These are phyloP conservation scores for Alosa alosa DNA, from an alignment of 2,113 vertebrate genomes.

Conservation along the genomic window DNA sequence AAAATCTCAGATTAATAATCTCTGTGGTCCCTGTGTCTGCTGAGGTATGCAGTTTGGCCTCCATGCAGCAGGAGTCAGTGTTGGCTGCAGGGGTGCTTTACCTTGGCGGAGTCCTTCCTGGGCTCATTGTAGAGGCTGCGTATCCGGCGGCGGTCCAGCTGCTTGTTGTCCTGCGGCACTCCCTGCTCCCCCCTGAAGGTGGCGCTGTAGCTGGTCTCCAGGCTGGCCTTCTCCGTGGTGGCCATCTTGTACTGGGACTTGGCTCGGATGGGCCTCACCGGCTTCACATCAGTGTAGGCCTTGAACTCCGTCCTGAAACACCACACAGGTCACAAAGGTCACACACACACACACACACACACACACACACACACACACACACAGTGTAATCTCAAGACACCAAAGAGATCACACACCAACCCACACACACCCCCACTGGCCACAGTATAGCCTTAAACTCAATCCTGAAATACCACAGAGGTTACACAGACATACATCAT, in stretches of 20 bases:
- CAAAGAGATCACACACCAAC: neutral
- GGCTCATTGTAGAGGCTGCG: conserved; percentile 94
- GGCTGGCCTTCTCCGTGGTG: conserved; percentile 78
- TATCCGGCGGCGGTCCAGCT: conserved; percentile 88
- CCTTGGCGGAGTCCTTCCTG: conserved; percentile 85
- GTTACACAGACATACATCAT: no score
- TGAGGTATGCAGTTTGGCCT: neutral
- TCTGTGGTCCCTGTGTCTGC: neutral
- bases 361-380: neutral
- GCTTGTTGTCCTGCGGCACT: conserved; percentile 83
- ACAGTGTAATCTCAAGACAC: no score
- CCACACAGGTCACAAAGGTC: neutral
- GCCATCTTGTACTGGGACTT: conserved; percentile 84
- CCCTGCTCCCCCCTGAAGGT: conserved; percentile 89
- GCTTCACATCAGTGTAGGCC: conserved; percentile 89
- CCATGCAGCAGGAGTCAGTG: neutral
- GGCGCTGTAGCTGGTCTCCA: conserved; percentile 92
- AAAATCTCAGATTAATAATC: no score
- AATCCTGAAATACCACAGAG: neutral
- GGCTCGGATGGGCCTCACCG: conserved; percentile 85
- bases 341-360: neutral
- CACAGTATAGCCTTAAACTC: neutral
- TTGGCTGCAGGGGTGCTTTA: conserved; percentile 59
- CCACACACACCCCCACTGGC: neutral
- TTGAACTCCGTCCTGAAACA: conserved; percentile 87